Conservation (phyloP, 2,113 vertebrate species). For the Hirundichthys speculiger region DNA sequence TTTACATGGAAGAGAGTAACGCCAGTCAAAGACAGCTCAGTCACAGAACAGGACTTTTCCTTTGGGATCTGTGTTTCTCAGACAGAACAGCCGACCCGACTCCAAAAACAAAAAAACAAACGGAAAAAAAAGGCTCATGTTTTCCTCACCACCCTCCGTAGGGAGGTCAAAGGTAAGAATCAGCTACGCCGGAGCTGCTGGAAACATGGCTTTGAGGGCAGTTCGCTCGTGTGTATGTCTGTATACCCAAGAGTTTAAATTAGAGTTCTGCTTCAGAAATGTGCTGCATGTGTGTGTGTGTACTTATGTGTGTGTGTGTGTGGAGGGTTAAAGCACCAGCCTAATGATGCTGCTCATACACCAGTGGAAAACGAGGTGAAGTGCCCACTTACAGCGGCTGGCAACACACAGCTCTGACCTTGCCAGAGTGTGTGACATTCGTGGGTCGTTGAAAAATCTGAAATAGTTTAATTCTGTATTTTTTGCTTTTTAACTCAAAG, state of each 20-base stretch:
- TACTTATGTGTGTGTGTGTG: too few species aligned
- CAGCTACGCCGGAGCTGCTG: background rate
- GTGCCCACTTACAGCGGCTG: constrained; percentile 36
- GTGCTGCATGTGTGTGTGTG: background rate
- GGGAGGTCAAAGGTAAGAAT: constrained; percentile 30
- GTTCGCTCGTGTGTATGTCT: background rate
- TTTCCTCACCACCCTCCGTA: background rate
- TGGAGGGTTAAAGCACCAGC: background rate
- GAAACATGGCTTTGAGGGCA: background rate
- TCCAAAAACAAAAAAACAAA: too few species aligned
- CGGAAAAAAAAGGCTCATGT: too few species aligned
- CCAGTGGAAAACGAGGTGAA: constrained; percentile 29
- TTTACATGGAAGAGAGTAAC: too few species aligned
- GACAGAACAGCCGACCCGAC: background rate
- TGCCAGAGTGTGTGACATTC: constrained; percentile 12
- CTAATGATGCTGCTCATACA: constrained; percentile 44
- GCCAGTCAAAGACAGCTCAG: background rate
- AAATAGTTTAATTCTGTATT: background rate
- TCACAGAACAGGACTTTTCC: background rate
- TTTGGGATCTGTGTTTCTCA: background rate
- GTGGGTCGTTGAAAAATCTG: constrained; percentile 1
- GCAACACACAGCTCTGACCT: constrained; percentile 52
- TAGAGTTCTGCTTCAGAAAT: background rate
- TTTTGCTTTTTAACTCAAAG: too few species aligned
- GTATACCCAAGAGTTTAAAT: constrained; percentile 21